Evolutionary conservation across 1,140 invertebrate species (phyloP).

Genomic region (Calephelis nemesis): DNA sequence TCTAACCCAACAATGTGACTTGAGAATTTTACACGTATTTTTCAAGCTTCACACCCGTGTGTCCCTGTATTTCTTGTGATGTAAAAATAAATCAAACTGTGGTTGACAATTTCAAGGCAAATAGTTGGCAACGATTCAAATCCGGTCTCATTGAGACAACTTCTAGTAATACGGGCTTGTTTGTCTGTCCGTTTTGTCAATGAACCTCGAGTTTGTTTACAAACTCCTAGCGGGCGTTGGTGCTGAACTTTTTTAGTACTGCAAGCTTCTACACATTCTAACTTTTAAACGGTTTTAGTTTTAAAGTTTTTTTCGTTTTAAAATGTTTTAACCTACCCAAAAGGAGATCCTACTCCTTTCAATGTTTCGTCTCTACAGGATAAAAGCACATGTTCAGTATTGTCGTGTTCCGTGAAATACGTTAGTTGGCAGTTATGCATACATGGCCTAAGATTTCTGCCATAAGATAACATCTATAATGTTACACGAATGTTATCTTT

Average conservation of each 20-base stretch:
- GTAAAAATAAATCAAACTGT: constrained; percentile 37
- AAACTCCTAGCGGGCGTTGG: constrained; percentile 12
- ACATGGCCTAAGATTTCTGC: too few relatives aligned
- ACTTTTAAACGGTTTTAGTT: too few relatives aligned
- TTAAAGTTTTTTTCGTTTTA: neutral
- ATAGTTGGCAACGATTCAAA: constrained; percentile 37
- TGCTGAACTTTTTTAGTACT: neutral
- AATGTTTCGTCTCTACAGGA: too few relatives aligned
- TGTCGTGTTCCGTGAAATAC: too few relatives aligned
- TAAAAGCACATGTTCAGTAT: too few relatives aligned
- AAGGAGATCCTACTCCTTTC: too few relatives aligned
- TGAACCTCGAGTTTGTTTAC: constrained; percentile 24
- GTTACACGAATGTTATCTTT: too few relatives aligned
- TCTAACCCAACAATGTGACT: neutral
- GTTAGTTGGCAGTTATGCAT: too few relatives aligned
- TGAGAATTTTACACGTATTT: neutral
- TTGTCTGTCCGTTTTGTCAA: constrained; percentile 19
- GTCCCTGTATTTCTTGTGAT: constrained; percentile 24
- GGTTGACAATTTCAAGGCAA: constrained; percentile 38
- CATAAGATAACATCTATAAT: too few relatives aligned
- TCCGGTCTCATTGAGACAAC: constrained; percentile 33
- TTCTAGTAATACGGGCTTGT: constrained; percentile 16
- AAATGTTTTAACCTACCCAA: neutral
- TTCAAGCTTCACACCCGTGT: neutral
- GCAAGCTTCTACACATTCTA: too few relatives aligned